These are phyloP conservation scores for Simalia tracyae DNA, from an alignment of 2,797 vertebrate species.

Conservation along the genomic window DNA sequence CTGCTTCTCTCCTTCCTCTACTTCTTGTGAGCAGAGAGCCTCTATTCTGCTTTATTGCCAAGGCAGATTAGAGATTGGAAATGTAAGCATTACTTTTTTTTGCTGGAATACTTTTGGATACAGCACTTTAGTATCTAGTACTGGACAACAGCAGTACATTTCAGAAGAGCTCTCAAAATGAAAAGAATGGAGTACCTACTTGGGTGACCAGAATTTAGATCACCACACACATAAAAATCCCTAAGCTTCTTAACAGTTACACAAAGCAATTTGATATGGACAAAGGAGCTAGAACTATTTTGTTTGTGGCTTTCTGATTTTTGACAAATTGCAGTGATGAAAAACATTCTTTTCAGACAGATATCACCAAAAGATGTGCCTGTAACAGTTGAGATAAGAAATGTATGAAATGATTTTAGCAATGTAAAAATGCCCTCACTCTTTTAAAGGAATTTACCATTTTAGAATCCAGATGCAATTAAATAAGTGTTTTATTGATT, in stretches of 20 bases:
- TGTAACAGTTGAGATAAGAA: neutral
- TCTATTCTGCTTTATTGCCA: neutral
- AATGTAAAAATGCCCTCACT: neutral
- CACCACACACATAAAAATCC: neutral
- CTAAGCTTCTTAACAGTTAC: neutral
- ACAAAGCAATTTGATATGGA: neutral
- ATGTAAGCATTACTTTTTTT: neutral
- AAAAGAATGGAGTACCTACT: neutral
- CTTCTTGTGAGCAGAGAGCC: neutral
- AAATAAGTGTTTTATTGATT: slow-evolving; percentile 14
- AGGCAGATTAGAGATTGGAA: neutral
- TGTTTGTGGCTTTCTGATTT: neutral
- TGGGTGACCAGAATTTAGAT: neutral
- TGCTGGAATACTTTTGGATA: neutral
- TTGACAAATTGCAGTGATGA: neutral
- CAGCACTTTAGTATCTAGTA: neutral
- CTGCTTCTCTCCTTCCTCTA: neutral
- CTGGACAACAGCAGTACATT: neutral
- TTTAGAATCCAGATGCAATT: slow-evolving; percentile 34
- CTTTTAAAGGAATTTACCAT: slow-evolving; percentile 15
- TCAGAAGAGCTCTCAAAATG: neutral
- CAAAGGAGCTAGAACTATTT: neutral
- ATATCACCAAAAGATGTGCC: fast-evolving
- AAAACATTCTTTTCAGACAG: neutral
- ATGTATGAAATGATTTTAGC: neutral